phyloP scores from a whole-genome alignment of 2,888 invertebrate genomes.

The Rhamphomyia laevipes region DNA sequence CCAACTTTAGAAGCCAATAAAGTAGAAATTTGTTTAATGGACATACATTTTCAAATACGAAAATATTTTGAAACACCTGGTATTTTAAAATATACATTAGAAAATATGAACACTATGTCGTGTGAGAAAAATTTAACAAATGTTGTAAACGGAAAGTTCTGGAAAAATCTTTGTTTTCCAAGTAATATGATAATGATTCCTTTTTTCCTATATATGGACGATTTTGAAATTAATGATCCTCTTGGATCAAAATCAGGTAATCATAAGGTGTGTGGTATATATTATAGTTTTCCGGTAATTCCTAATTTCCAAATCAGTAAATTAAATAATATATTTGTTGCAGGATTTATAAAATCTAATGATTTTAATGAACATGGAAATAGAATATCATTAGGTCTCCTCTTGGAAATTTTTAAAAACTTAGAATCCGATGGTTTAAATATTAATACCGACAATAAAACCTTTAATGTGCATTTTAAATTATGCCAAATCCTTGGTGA shows the following conservation, averaged over 20 bases:
- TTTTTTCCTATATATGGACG: background rate
- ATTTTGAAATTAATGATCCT: too few species aligned
- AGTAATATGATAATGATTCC: background rate
- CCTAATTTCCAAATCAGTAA: background rate
- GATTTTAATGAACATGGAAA: conserved; percentile 4
- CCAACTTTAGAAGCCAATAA: background rate
- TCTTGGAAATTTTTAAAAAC: conserved; percentile 5
- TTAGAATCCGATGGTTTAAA: conserved; percentile 6
- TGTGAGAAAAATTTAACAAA: background rate
- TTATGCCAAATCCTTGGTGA: conserved; percentile 7
- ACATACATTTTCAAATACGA: background rate
- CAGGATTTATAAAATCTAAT: background rate
- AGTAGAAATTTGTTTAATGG: background rate
- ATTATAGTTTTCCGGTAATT: background rate
- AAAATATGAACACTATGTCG: background rate
- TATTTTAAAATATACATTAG: background rate
- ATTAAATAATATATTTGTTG: background rate
- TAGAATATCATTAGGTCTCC: conserved; percentile 2
- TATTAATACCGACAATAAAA: conserved; percentile 1
- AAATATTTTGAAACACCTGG: background rate
- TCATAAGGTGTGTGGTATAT: background rate
- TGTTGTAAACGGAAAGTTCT: too few species aligned
- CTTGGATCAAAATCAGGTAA: background rate
- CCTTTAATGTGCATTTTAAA: conserved; percentile 3
- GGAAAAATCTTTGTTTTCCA: too few species aligned